Base-by-base conservation (phyloP, 92 coral and sea anemone species). In the Metridium senile region DNA sequence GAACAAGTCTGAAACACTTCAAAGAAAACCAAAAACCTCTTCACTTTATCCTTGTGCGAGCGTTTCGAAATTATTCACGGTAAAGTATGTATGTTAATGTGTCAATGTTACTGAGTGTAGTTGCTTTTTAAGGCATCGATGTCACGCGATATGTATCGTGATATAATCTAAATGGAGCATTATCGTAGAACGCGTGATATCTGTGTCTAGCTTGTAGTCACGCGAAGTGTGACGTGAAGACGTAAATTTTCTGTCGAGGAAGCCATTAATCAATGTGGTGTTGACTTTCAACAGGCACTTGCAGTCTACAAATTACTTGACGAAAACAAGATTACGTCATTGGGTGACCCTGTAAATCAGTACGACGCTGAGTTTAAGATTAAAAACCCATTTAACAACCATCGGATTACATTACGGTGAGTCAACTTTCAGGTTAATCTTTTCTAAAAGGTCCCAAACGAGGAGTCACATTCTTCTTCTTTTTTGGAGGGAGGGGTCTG, bases 1-100 rank as follows among this genome's bases (percentile, higher is more conserved):
- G 75, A 72, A 84, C 67, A 68, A 53, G 34, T 68, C 87, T 21
- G 85, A 79, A 23, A 72, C 56, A 0, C 27, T 54, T 10, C 87
- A 85, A 66, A 58, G 83, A 54, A 72, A 65, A 33, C 96, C 96
- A 4, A 47, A 68, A 20, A 35, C 85, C 8, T 46, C 81, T 1
- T 78, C 91, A 16, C 11, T 86, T 28, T 94, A 83, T 57, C 98
- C 98, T 20, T 53, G 85, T 35, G 98, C 98, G 23, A 94, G 98
- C 68, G 87, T 91, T 18, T 74, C 97, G 2, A 94, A 94, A 77
- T 92, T 89, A 35, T 39, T 94, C 26, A 94, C 98, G 90, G 98
- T 94, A 83, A n/a, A 90, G 67, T 46, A 43, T 34, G 49, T n/a
- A n/a, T n/a, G n/a, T 16, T 69, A 29, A 25, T 26, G 30, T 6